Percentiles rank a stretch among this genome's conserved stretches.
These are phyloP conservation scores for Crocuta crocuta DNA, from an alignment of 2,113 vertebrate species.

Conservation along the genomic window DNA sequence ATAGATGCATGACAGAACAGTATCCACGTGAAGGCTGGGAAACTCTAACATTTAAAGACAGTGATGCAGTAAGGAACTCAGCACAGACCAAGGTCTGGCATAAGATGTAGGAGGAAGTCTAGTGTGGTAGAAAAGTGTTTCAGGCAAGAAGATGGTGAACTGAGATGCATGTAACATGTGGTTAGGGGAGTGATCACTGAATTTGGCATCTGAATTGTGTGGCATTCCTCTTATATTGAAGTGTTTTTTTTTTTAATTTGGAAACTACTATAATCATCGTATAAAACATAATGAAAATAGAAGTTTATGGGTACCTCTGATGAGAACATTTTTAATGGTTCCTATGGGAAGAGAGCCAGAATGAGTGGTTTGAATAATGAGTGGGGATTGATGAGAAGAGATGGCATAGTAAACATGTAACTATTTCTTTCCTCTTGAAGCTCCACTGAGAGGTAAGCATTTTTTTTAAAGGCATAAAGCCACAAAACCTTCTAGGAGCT, in stretches of 20 bases:
- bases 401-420: not conserved
- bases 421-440: not conserved
- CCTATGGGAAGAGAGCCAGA: not conserved
- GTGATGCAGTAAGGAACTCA: not conserved
- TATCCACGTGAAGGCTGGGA: not conserved
- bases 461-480: not conserved
- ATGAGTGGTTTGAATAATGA: not conserved
- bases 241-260: not conserved
- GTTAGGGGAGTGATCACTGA: not conserved
- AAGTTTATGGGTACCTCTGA: not conserved
- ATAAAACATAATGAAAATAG: not conserved
- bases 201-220: not conserved
- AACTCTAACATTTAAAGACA: not conserved
- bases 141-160: not conserved
- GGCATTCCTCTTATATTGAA: not conserved
- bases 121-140: not conserved
- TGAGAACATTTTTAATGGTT: not conserved
- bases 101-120: not conserved
- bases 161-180: not conserved
- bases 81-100: not conserved
- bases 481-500: not conserved
- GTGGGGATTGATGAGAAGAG: not conserved
- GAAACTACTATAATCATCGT: not conserved
- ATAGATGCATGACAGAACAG: not conserved
- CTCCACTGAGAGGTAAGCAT: not conserved